Evolutionary conservation across 2,888 invertebrate genomes (phyloP).

Genomic region (Axea sp.): DNA sequence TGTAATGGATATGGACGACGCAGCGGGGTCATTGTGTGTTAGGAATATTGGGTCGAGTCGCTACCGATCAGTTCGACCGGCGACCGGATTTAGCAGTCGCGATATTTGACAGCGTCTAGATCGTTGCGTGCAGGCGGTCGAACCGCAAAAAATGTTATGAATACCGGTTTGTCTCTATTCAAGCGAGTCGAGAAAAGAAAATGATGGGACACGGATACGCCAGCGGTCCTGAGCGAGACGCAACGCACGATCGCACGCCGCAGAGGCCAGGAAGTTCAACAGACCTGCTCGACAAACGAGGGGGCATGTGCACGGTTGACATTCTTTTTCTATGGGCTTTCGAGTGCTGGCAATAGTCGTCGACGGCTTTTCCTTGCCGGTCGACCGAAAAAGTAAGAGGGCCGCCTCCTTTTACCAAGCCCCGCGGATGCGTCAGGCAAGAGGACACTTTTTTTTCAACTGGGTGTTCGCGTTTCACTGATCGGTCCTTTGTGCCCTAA

Average conservation of each 20-base stretch:
- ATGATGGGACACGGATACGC: conserved; percentile 33
- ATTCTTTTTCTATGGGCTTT: conserved; percentile 67
- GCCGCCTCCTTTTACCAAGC: conserved; percentile 33
- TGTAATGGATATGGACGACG: conserved; percentile 55
- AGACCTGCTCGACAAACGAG: conserved; percentile 66
- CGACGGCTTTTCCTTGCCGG: conserved; percentile 56
- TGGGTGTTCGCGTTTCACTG: conserved; percentile 35
- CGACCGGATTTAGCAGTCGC: conserved; percentile 72
- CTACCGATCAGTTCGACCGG: conserved; percentile 58
- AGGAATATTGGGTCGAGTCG: conserved; percentile 51
- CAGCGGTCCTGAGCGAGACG: conserved; percentile 39
- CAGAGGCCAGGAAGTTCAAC: conserved; percentile 69
- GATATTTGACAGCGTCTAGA: conserved; percentile 71
- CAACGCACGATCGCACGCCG: conserved; percentile 27
- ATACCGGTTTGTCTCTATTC: conserved; percentile 60
- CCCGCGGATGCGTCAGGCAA: conserved; percentile 24
- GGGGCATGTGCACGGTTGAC: conserved; percentile 70
- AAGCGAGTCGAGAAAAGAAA: conserved; percentile 27
- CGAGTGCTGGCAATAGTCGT: conserved; percentile 61
- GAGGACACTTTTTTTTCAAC: conserved; percentile 43
- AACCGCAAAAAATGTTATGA: conserved; percentile 65
- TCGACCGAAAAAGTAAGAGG: conserved; percentile 37
- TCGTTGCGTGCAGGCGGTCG: conserved; percentile 67
- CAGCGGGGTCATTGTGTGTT: conserved; percentile 39
- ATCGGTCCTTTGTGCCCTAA: conserved; percentile 46